Evolutionary conservation across 2,797 vertebrate species (phyloP), one percentile per base, ranked within the genome.

Genomic region (Chromobotia macracanthus): DNA sequence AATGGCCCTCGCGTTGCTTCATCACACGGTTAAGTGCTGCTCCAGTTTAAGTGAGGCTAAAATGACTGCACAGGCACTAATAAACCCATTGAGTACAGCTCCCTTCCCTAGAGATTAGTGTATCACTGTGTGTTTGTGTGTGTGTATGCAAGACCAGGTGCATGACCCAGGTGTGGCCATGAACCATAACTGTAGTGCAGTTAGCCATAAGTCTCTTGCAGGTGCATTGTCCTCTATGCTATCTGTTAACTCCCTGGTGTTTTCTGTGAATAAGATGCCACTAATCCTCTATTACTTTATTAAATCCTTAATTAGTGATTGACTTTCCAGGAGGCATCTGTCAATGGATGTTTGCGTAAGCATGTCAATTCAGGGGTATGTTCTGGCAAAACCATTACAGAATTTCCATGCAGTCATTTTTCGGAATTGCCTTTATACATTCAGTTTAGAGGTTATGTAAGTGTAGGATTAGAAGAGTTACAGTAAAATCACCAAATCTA

Each of bases 1-100:
- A 94, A 94, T 94, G 90, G 91, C 86, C 89, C 84, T 88, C 25
- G 80, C 75, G 90, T 94, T 92, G 93, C 92, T 93, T 93, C 92
- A 94, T 93, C 90, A 88, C 90, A 90, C 88, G 88, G 91, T 89
- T 84, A 92, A 94, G 94, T 92, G 93, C 91, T 80, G 89, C 89
- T 89, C 83, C 85, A 85, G 75, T 92, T 93, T 90, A 91, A 92
- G 88, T 90, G 88, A 86, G 88, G 91, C 89, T 80, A 82, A 86
- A 90, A 88, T 89, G 90, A 91, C 88, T 87, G 88, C 88, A 84
- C 81, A 87, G 89, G 87, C 89, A 84, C 91, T 92, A 94, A 94
- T 94, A 93, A 93, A 93, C 90, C 88, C 84, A 81, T 91, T 91
- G 87, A 68, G 38, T 75, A 65, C 80, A 86, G 87, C 70, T 66